A percentile compares a stretch with the other conserved stretches of the same genome.
These are phyloP conservation scores for Euthynnus affinis DNA, from an alignment of 2,797 vertebrate genomes.

Conservation along the genomic window DNA sequence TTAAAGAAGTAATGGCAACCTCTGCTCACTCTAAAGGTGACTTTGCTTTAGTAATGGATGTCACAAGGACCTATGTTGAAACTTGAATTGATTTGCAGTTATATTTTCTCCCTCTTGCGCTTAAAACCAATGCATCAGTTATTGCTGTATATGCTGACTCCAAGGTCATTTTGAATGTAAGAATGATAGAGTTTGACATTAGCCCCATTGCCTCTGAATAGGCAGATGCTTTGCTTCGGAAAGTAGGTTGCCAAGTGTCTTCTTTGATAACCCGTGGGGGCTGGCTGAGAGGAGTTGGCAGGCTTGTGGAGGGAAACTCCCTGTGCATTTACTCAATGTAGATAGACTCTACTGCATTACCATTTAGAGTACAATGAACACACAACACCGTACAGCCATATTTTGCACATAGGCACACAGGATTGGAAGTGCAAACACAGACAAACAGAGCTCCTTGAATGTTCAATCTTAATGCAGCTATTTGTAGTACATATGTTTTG, in stretches of 20 bases:
- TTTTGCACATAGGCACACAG: conserved; percentile 20
- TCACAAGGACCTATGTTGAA: conserved; percentile 75
- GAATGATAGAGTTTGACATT: conserved; percentile 85
- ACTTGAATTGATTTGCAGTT: conserved; percentile 86
- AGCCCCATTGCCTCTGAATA: conserved; percentile 76
- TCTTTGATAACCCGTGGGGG: conserved; percentile 81
- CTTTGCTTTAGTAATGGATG: conserved; percentile 83
- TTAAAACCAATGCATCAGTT: conserved; percentile 78
- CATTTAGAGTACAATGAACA: conserved; percentile 75
- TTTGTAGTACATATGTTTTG: conserved; percentile 1
- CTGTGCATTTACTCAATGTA: conserved; percentile 64
- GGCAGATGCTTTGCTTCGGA: conserved; percentile 84
- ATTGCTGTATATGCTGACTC: conserved; percentile 79
- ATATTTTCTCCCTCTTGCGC: conserved; percentile 78
- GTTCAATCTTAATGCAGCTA: conserved; percentile 20
- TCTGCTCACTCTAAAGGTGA: conserved; percentile 81
- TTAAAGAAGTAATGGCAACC: conserved; percentile 78
- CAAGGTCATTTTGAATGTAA: conserved; percentile 85
- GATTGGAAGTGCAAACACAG: neutral
- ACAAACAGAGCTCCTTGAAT: conserved; percentile 14
- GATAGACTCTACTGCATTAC: conserved; percentile 70
- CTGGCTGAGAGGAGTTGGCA: conserved; percentile 82
- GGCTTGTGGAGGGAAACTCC: conserved; percentile 73
- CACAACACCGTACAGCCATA: conserved; percentile 35
- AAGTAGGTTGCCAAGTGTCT: conserved; percentile 86